These are phyloP conservation scores for Avahi laniger DNA, from an alignment of 2,797 vertebrate genomes.

Conservation along the genomic window DNA sequence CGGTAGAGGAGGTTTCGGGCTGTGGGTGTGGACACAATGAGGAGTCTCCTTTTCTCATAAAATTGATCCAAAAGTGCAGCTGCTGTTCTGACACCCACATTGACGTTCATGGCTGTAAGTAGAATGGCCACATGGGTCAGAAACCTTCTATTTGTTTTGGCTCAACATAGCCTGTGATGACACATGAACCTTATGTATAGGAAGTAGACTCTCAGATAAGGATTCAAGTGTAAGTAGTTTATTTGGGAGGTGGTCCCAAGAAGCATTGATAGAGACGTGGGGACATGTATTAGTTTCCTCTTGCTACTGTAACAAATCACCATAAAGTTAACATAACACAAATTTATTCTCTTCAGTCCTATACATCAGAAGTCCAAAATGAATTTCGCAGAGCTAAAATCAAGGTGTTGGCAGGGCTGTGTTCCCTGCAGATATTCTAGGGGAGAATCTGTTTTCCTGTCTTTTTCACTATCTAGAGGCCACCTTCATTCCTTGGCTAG, in stretches of 20 bases:
- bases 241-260: background rate
- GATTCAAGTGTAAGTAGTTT: background rate
- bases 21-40: conserved; percentile 96
- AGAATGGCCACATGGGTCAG: conserved; percentile 25
- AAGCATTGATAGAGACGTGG: background rate
- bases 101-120: conserved; percentile 95
- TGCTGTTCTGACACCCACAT: conserved; percentile 93
- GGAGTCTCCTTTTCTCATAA: conserved; percentile 96
- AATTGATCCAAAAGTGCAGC: conserved; percentile 97
- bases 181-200: background rate
- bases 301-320: background rate
- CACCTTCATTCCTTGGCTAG: background rate
- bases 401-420: background rate
- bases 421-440: background rate
- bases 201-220: background rate
- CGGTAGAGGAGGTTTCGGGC: conserved; percentile 97
- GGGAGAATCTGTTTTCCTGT: background rate
- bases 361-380: background rate
- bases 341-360: background rate
- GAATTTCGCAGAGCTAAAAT: background rate
- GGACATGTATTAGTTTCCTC: background rate
- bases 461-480: background rate
- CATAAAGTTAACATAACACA: background rate
- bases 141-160: background rate
- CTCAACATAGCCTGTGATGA: background rate